Conservation (phyloP, 2,888 invertebrate species). For the Cantharis nigra region DNA sequence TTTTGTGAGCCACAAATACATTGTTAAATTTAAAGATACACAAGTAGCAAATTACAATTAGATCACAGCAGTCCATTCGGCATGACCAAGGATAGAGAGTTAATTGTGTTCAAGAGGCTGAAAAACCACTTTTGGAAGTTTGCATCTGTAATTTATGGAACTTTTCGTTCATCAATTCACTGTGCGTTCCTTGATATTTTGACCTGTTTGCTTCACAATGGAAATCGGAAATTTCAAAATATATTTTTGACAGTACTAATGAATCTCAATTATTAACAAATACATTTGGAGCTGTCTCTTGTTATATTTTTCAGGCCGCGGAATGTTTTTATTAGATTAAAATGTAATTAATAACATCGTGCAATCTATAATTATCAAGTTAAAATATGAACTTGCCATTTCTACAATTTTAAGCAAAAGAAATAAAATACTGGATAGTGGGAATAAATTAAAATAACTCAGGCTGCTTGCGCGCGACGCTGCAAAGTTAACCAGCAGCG, state of each 20-base stretch:
- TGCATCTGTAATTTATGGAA: no score
- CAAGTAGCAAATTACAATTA: no score
- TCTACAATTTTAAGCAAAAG: slow-evolving; percentile 15
- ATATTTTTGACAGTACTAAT: background rate
- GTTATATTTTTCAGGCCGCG: background rate
- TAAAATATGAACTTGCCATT: slow-evolving; percentile 4
- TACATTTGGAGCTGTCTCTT: background rate
- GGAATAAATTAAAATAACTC: slow-evolving; percentile 23
- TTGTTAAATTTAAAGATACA: no score
- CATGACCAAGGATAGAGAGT: no score
- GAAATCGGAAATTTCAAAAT: no score
- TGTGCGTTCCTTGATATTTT: no score
- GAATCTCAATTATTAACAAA: background rate
- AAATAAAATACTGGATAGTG: slow-evolving; percentile 9
- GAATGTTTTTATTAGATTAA: background rate
- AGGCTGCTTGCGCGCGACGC: slow-evolving; percentile 25
- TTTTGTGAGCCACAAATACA: no score
- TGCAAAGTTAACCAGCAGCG: slow-evolving; percentile 19
- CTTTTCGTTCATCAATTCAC: no score
- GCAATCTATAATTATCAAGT: background rate
- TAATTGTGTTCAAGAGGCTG: no score
- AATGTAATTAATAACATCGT: background rate
- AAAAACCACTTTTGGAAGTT: no score
- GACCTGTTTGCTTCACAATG: no score
- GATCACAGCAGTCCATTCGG: no score